phyloP scores from a whole-genome alignment of 2,113 vertebrate species.

The Origma solitaria region DNA sequence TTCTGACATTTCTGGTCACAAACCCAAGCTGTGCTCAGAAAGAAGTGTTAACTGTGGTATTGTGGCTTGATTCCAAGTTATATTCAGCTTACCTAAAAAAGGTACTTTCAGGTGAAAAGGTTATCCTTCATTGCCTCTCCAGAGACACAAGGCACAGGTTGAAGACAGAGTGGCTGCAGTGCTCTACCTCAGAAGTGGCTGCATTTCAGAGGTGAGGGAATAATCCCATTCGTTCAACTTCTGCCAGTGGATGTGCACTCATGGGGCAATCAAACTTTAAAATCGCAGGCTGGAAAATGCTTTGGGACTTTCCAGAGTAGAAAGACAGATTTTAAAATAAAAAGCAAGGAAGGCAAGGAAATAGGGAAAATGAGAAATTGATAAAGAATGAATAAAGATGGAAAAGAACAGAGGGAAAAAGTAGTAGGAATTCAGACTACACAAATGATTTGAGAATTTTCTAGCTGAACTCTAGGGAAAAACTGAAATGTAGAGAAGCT shows the following conservation, averaged over 20 bases:
- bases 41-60: neutral
- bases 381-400: neutral
- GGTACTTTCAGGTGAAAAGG: conserved; percentile 30
- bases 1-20: conserved; percentile 8
- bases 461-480: neutral
- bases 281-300: neutral
- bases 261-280: neutral
- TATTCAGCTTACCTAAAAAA: conserved; percentile 10
- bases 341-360: neutral
- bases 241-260: neutral
- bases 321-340: conserved; percentile 1
- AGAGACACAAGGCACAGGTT: neutral
- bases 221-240: conserved; percentile 11
- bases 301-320: conserved; percentile 21
- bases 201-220: conserved; percentile 29
- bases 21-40: neutral
- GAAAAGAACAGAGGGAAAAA: neutral
- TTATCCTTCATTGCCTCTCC: neutral
- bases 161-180: neutral
- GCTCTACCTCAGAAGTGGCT: conserved; percentile 10
- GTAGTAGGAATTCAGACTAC: neutral
- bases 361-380: neutral
- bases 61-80: neutral
- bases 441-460: neutral
- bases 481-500: neutral